Conservation (phyloP, 2,888 invertebrate species). For the Chymomyza caudatula region DNA sequence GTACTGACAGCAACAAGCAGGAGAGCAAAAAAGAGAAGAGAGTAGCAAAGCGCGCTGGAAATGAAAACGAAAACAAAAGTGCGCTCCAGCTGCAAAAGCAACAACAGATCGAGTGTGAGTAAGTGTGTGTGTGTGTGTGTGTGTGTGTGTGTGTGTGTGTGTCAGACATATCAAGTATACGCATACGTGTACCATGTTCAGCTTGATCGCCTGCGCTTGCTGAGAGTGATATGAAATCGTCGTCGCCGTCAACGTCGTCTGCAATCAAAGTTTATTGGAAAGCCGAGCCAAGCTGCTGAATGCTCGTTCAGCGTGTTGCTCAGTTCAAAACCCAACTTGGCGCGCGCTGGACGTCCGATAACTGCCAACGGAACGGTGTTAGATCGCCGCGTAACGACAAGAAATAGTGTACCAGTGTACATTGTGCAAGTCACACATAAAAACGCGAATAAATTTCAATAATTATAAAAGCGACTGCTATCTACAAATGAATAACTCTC, state of each 20-base stretch:
- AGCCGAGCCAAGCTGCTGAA: slow-evolving; percentile 20
- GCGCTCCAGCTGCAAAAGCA: slow-evolving; percentile 4
- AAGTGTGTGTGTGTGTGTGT: neutral
- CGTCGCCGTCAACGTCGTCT: slow-evolving; percentile 5
- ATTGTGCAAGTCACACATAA: slow-evolving; percentile 52
- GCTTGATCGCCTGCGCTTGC: neutral
- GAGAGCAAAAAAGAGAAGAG: slow-evolving; percentile 3
- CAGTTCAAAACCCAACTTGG: slow-evolving; percentile 40
- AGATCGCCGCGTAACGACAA: neutral
- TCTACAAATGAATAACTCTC: neutral
- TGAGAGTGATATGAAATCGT: slow-evolving; percentile 9
- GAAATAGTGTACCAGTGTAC: neutral
- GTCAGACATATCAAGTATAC: slow-evolving; percentile 31
- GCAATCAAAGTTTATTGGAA: neutral
- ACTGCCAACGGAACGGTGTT: neutral
- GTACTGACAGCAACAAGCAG: neutral
- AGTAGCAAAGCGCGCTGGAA: slow-evolving; percentile 10
- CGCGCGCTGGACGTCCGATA: slow-evolving; percentile 34
- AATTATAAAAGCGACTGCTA: neutral
- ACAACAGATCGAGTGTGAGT: neutral
- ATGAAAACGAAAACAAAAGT: slow-evolving; percentile 30
- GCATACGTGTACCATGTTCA: slow-evolving; percentile 2
- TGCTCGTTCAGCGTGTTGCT: slow-evolving; percentile 12
- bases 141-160: neutral
- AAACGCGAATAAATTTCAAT: neutral